Conservation (phyloP, 2,888 invertebrate genomes). For the Itoplectis maculator region DNA sequence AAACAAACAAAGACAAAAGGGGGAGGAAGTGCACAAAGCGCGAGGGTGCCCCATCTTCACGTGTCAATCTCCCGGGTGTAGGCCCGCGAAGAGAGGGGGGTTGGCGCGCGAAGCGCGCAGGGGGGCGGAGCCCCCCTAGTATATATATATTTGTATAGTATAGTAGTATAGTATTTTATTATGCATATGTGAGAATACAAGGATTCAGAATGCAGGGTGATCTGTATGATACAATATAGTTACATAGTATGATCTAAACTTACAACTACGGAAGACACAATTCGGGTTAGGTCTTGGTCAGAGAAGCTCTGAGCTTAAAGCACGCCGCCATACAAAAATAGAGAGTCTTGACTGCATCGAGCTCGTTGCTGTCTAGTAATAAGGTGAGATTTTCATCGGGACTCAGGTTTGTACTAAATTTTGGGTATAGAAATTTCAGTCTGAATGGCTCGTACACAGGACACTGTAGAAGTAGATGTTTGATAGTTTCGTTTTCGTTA, state of each 20-base stretch:
- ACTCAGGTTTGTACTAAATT: neutral
- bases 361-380: slow-evolving; percentile 3
- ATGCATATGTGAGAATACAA: slow-evolving; percentile 14
- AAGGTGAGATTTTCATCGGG: neutral
- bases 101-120: no score
- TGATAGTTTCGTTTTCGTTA: neutral
- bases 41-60: no score
- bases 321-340: slow-evolving; percentile 14
- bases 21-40: no score
- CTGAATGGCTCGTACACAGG: slow-evolving; percentile 7
- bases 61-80: no score
- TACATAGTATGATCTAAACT: neutral
- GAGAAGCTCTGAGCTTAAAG: slow-evolving; percentile 11
- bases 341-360: neutral
- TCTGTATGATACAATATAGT: slow-evolving; percentile 8
- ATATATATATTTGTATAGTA: no score
- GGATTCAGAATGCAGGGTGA: slow-evolving; percentile 10
- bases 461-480: slow-evolving; percentile 10
- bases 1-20: no score
- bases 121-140: no score
- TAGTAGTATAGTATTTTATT: slow-evolving; percentile 3
- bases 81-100: no score
- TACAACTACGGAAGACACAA: slow-evolving; percentile 7
- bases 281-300: neutral
- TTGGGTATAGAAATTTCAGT: neutral